phyloP scores from a whole-genome alignment of 2,888 invertebrate genomes.

The Caenorhabditis drosophilae region DNA sequence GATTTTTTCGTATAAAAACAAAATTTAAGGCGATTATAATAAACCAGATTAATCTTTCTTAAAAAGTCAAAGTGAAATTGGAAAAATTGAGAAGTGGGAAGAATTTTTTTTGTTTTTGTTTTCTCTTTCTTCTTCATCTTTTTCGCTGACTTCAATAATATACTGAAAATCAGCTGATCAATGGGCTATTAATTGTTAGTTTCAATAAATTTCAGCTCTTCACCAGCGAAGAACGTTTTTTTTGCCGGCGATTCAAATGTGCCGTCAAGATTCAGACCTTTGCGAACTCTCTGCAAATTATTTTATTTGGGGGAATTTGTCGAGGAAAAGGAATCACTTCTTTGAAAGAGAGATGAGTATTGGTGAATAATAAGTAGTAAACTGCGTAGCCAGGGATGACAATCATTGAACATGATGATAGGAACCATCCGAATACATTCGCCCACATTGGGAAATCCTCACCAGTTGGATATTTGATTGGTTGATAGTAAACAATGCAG shows the following conservation, averaged over 20 bases:
- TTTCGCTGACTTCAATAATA: too few relatives aligned
- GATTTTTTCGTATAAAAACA: too few relatives aligned
- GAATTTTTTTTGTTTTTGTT: too few relatives aligned
- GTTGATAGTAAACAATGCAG: constrained; percentile 81
- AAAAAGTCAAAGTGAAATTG: too few relatives aligned
- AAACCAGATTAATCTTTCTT: too few relatives aligned
- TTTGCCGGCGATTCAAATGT: constrained; percentile 29
- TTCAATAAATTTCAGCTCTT: constrained; percentile 61
- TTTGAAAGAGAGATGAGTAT: constrained; percentile 49
- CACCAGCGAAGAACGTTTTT: constrained; percentile 27
- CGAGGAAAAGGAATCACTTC: constrained; percentile 37
- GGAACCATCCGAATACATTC: constrained; percentile 69
- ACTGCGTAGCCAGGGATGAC: constrained; percentile 85
- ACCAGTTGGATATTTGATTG: constrained; percentile 76
- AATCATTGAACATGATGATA: constrained; percentile 84
- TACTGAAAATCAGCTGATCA: too few relatives aligned
- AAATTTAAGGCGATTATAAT: too few relatives aligned
- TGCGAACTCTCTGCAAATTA: constrained; percentile 29
- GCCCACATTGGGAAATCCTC: constrained; percentile 77
- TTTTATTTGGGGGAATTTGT: background rate
- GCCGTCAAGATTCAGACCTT: constrained; percentile 40
- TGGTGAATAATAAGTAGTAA: constrained; percentile 75
- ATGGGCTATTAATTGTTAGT: background rate
- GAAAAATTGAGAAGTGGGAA: too few relatives aligned
- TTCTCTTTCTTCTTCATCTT: too few relatives aligned